A percentile compares a stretch with the other conserved stretches of the same genome.
These are phyloP conservation scores for Diogma glabrata DNA, from an alignment of 2,888 invertebrate species.

Conservation along the genomic window DNA sequence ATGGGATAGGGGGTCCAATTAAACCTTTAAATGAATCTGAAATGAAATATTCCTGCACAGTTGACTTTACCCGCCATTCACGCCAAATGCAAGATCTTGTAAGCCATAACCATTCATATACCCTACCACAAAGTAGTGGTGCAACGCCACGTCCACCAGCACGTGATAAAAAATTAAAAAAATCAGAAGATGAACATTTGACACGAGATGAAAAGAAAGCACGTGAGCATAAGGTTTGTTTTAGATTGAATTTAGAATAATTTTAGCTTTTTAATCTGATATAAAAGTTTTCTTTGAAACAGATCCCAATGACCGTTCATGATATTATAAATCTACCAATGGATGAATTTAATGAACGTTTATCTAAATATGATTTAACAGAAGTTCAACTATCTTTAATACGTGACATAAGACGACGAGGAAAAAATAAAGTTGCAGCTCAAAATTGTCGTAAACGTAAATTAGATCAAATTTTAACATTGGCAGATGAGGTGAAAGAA, in stretches of 20 bases:
- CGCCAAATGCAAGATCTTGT: constrained; percentile 49
- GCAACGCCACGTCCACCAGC: constrained; percentile 49
- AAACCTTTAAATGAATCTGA: constrained; percentile 35
- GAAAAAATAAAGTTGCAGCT: constrained; percentile 95
- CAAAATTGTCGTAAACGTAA: constrained; percentile 97
- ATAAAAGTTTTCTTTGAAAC: constrained; percentile 25
- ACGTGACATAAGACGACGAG: constrained; percentile 79
- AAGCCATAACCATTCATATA: constrained; percentile 81
- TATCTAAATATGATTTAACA: constrained; percentile 85
- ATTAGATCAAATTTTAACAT: constrained; percentile 79
- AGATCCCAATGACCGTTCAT: constrained; percentile 64
- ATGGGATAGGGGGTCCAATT: constrained; percentile 27
- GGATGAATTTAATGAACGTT: constrained; percentile 94
- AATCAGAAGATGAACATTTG: constrained; percentile 59
- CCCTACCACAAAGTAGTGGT: constrained; percentile 58
- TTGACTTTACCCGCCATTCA: constrained; percentile 49
- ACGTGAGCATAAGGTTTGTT: constrained; percentile 50
- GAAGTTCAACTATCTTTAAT: constrained; percentile 88
- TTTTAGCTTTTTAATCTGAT: constrained; percentile 7
- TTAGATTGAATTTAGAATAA: constrained; percentile 4
- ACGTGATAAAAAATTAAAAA: constrained; percentile 59
- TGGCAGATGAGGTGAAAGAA: constrained; percentile 86
- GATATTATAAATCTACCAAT: constrained; percentile 93
- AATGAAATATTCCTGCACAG: constrained; percentile 56
- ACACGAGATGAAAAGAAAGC: constrained; percentile 83